Conservation (phyloP, 1,140 invertebrate species). For the Forficula auricularia region DNA sequence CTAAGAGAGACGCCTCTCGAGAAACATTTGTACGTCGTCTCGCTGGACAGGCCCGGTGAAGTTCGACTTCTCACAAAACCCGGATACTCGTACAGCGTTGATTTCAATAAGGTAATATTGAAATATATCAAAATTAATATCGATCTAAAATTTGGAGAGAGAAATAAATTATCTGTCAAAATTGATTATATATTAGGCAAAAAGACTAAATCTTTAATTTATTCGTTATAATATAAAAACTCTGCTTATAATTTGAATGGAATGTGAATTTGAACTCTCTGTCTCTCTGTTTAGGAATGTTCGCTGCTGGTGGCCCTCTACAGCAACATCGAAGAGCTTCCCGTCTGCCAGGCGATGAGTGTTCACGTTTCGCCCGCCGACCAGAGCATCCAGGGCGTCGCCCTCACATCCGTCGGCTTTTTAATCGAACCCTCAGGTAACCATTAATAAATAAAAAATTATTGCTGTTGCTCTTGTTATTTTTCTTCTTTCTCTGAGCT, state of each 20-base stretch:
- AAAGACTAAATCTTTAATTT: no score
- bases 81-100: slow-evolving; percentile 58
- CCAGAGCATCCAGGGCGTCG: slow-evolving; percentile 44
- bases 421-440: slow-evolving; percentile 41
- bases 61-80: slow-evolving; percentile 50
- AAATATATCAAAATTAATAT: neutral
- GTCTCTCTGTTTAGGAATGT: slow-evolving; percentile 45
- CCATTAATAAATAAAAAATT: slow-evolving; percentile 12
- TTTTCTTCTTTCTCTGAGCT: slow-evolving; percentile 1
- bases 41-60: slow-evolving; percentile 43
- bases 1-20: slow-evolving; percentile 62
- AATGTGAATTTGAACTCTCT: no score
- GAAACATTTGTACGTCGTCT: slow-evolving; percentile 67
- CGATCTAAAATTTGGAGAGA: no score
- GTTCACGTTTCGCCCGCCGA: slow-evolving; percentile 36
- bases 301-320: slow-evolving; percentile 73
- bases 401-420: slow-evolving; percentile 45
- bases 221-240: neutral
- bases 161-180: no score
- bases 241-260: no score
- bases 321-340: slow-evolving; percentile 68
- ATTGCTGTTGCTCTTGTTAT: slow-evolving; percentile 3
- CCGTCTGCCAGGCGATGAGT: slow-evolving; percentile 59
- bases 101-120: slow-evolving; percentile 51
- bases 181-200: no score